Base-by-base conservation (phyloP, 1,140 invertebrate species). In the Linepithema humile region DNA sequence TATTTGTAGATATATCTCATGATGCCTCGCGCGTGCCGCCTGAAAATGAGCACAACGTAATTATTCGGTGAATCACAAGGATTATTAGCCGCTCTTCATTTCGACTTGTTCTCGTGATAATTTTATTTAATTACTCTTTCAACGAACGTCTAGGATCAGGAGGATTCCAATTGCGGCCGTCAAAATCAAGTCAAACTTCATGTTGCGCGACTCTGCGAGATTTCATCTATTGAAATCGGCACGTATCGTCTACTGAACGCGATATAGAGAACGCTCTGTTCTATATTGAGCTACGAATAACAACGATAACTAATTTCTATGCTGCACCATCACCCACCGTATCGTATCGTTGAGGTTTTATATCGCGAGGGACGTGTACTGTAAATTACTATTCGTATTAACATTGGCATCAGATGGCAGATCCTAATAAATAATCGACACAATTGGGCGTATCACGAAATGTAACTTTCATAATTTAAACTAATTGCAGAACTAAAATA, bases 111-210 rank as follows among this genome's bases (percentile, higher is more conserved):
- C 20, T 48, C 40, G 23, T 62, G 55, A 67, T 45, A 48, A 74
- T 50, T 75, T 67, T n/a, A 77, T 53, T 78, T 70, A 84, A 88
- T 88, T 87, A 90, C 78, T 87, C 84, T 88, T 55, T 90, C 84
- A 90, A 91, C 88, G 84, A 91, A 91, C 90, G 83, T 91, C 83
- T 85, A 88, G 59, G 74, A 88, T 89, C 17, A 91, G 26, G 55
- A 91, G 83, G 45, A 48, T 45, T 7, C 53, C 43, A n/a, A 88
- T 84, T 23, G 20, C 64, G 9, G 29, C 65, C 17, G 12, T 29
- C 57, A 88, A 55, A 23, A 0, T 23, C 43, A 83, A 40, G 1
- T 55, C 23, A 4, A 7, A 9, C 29, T 74, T 59, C 78, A 82
- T 82, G 15, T 9, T 62, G 4, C 23, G n/a, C 15, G 15, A 74